phyloP scores from a whole-genome alignment of 2,113 vertebrate species.

The Aldabrachelys gigantea region DNA sequence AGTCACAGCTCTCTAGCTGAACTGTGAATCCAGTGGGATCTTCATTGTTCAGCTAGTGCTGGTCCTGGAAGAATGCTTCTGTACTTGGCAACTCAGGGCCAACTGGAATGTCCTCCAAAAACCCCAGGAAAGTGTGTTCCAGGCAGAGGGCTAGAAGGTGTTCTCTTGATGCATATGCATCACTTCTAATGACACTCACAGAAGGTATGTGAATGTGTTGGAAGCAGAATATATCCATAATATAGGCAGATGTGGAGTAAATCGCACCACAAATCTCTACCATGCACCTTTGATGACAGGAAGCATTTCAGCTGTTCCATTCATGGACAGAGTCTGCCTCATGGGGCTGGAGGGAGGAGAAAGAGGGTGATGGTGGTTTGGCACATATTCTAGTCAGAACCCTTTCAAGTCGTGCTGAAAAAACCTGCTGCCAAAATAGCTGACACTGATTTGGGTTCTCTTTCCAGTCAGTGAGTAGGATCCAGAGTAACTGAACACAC shows the following conservation, averaged over 20 bases:
- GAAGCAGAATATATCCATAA: background rate
- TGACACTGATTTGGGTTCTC: background rate
- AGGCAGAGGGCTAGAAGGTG: background rate
- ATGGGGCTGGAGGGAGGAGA: background rate
- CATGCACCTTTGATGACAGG: background rate
- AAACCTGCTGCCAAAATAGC: background rate
- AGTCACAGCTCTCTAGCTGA: background rate
- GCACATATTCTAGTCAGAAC: background rate
- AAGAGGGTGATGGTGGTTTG: background rate
- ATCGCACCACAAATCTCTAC: background rate
- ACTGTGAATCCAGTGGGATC: background rate
- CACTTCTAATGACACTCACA: background rate
- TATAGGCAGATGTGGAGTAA: background rate
- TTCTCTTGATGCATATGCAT: background rate
- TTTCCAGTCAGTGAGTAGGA: background rate
- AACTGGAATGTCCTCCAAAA: background rate
- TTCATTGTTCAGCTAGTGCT: background rate
- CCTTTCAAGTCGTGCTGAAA: background rate
- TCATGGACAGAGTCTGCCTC: accelerated
- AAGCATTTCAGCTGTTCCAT: background rate
- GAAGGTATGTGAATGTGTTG: background rate
- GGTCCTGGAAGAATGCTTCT: background rate
- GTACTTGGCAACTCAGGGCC: background rate
- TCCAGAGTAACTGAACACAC: background rate
- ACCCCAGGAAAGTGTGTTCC: background rate